Conservation (phyloP, 2,113 vertebrate genomes). For the Trichomycterus rosablanca region DNA sequence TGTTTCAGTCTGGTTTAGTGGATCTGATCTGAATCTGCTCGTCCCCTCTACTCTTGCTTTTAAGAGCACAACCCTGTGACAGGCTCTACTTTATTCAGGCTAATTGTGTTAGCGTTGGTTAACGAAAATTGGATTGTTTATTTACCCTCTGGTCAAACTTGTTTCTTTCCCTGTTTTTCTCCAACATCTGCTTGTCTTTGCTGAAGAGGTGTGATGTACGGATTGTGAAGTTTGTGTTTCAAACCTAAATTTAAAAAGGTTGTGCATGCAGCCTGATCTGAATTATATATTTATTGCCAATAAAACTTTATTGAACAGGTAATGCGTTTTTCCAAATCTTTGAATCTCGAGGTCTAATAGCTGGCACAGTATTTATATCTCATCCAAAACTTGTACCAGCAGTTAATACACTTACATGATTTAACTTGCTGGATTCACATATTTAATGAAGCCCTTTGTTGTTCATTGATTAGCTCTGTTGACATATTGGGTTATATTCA, state of each 20-base stretch:
- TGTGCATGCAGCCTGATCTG: neutral
- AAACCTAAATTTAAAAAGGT: neutral
- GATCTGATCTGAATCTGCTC: slow-evolving; percentile 42
- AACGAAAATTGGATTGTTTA: slow-evolving; percentile 80
- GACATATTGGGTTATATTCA: no score
- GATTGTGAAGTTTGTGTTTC: no score
- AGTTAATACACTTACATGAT: no score
- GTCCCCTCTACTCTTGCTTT: slow-evolving; percentile 52
- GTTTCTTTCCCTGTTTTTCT: slow-evolving; percentile 53
- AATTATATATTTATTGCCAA: neutral
- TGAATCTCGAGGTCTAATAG: no score
- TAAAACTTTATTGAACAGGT: neutral
- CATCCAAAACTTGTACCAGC: no score
- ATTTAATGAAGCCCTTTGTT: no score
- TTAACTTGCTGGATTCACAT: no score
- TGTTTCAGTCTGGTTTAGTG: slow-evolving; percentile 6
- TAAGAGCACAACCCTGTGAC: slow-evolving; percentile 57
- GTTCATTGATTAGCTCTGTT: no score
- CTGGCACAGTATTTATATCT: no score
- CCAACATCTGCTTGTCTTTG: slow-evolving; percentile 74
- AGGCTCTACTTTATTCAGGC: slow-evolving; percentile 49
- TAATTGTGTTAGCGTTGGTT: slow-evolving; percentile 84
- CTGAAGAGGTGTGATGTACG: slow-evolving; percentile 50
- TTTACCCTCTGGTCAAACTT: slow-evolving; percentile 66
- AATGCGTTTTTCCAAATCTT: no score